These are phyloP conservation scores for Artibeus jamaicensis DNA, from an alignment of 2,797 vertebrate species.

Conservation along the genomic window DNA sequence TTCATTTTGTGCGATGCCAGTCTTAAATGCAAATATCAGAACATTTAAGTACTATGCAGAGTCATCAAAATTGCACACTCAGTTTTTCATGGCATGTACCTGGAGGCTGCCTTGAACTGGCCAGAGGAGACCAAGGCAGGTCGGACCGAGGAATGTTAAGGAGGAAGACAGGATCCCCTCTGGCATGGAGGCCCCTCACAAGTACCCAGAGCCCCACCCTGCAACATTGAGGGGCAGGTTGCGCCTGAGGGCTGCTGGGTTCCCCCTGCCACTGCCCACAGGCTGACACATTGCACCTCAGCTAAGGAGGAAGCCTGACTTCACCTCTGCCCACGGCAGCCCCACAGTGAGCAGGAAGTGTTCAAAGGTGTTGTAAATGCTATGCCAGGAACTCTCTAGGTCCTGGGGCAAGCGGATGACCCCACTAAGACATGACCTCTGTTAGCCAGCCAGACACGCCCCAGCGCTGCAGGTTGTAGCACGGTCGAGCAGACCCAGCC, in stretches of 20 bases:
- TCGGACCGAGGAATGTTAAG: background rate
- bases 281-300: background rate
- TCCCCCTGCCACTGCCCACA: background rate
- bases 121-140: background rate
- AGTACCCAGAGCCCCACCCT: background rate
- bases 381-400: background rate
- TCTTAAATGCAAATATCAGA: slow-evolving; percentile 58
- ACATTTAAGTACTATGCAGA: background rate
- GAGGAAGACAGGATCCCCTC: background rate
- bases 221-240: too few relatives aligned
- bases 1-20: slow-evolving; percentile 49
- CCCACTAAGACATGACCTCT: background rate
- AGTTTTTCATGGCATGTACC: background rate
- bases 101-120: background rate
- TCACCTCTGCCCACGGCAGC: background rate
- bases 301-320: background rate
- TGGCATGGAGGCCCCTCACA: background rate
- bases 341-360: background rate
- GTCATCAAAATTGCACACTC: background rate
- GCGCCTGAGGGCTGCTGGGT: background rate
- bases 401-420: background rate
- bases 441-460: background rate
- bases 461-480: accelerated
- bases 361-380: background rate
- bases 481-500: too few relatives aligned